A percentile compares a stretch with the other conserved stretches of the same genome.
Evolutionary conservation across 2,113 vertebrate genomes (phyloP).

Genomic region (Myrmecobius fasciatus): DNA sequence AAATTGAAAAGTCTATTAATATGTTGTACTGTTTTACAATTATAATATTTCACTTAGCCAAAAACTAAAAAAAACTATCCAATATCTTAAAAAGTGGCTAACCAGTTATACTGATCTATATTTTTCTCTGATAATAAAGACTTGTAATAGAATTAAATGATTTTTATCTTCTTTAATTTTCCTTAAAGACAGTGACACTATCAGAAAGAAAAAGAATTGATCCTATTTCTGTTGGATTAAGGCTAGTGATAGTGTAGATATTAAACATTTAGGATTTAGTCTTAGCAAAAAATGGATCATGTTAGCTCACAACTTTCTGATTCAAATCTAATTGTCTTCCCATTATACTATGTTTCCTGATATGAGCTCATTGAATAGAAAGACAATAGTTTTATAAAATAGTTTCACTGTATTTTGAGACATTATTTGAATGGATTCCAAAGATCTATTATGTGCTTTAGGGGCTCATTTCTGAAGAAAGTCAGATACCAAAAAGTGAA

Average conservation of each 20-base stretch:
- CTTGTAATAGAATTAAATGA: neutral
- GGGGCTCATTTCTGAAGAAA: conserved; percentile 1
- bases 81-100: conserved; percentile 45
- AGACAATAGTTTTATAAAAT: neutral
- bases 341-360: neutral
- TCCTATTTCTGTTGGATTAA: conserved; percentile 1
- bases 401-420: neutral
- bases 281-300: conserved; percentile 28
- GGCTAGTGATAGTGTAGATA: conserved; percentile 15
- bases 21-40: neutral
- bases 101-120: conserved; percentile 37
- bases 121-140: neutral
- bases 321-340: neutral
- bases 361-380: neutral
- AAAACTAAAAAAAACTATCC: conserved; percentile 60
- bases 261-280: conserved; percentile 41
- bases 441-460: conserved; percentile 82
- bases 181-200: neutral
- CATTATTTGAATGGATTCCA: conserved; percentile 56
- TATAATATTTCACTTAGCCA: conserved; percentile 50
- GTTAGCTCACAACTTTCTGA: neutral
- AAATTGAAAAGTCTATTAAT: conserved; percentile 35
- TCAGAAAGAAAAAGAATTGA: neutral
- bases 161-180: neutral
- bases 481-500: conserved; percentile 83